Evolutionary conservation across 2,113 vertebrate genomes (phyloP).

Genomic region (Eulacestoma nigropectus): DNA sequence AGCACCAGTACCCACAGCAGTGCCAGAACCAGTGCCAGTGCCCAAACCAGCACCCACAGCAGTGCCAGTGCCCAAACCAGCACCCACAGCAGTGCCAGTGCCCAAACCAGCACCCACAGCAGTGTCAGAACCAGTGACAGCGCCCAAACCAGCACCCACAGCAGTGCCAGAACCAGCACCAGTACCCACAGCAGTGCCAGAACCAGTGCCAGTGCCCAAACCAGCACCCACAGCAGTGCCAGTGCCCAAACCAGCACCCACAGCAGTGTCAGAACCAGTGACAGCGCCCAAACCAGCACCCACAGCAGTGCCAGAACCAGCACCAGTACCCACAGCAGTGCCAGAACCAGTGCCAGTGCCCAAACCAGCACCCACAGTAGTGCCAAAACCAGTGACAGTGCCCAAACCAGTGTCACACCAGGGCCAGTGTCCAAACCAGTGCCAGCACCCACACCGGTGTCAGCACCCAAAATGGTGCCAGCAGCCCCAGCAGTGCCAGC

Average conservation of each 20-base stretch:
- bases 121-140: background rate
- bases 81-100: background rate
- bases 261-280: background rate
- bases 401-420: too few relatives aligned
- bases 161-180: background rate
- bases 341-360: background rate
- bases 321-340: background rate
- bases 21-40: accelerated
- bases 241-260: accelerated
- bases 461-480: background rate
- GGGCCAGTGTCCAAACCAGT: accelerated
- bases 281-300: background rate
- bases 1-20: accelerated
- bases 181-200: accelerated
- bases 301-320: background rate
- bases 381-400: background rate
- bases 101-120: accelerated
- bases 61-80: accelerated
- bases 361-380: accelerated
- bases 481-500: background rate
- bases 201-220: accelerated
- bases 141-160: background rate
- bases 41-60: too few relatives aligned
- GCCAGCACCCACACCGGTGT: background rate
- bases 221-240: too few relatives aligned